phyloP scores from a whole-genome alignment of 2,888 invertebrate species.

The Piscicola geometra region DNA sequence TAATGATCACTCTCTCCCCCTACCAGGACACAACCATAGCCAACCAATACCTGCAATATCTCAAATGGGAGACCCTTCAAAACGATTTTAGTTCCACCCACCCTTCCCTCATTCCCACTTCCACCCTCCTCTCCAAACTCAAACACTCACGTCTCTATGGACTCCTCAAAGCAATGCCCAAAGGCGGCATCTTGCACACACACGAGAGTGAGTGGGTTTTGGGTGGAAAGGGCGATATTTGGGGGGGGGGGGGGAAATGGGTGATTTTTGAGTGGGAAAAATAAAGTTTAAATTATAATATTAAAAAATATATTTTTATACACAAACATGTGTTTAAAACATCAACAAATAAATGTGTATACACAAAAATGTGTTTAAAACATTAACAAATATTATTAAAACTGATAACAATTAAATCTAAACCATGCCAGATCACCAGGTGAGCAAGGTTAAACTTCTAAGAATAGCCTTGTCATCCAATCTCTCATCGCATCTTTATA shows the following conservation, averaged over 20 bases:
- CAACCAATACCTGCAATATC: slow-evolving; percentile 40
- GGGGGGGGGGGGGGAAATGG: too few species aligned
- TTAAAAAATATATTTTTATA: too few species aligned
- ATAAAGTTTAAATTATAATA: too few species aligned
- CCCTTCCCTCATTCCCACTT: slow-evolving; percentile 38
- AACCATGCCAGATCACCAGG: slow-evolving; percentile 19
- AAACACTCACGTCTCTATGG: slow-evolving; percentile 36
- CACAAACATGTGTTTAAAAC: too few species aligned
- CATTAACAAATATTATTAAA: too few species aligned
- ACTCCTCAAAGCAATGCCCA: slow-evolving; percentile 39
- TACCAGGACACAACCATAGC: too few species aligned
- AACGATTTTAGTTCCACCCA: slow-evolving; percentile 30
- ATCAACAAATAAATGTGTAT: too few species aligned
- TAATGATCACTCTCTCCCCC: neutral
- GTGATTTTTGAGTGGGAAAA: too few species aligned
- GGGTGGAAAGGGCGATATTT: too few species aligned
- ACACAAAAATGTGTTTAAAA: too few species aligned
- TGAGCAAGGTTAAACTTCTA: slow-evolving; percentile 20
- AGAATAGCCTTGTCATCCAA: slow-evolving; percentile 1
- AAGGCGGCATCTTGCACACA: slow-evolving; percentile 42
- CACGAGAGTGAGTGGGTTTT: slow-evolving; percentile 40
- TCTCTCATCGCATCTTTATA: slow-evolving; percentile 12
- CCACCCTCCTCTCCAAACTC: slow-evolving; percentile 37
- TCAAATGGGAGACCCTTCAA: slow-evolving; percentile 40
- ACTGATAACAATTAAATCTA: too few species aligned